Evolutionary conservation across 2,113 vertebrate species (phyloP).

Genomic region (Puffinus mauretanicus): DNA sequence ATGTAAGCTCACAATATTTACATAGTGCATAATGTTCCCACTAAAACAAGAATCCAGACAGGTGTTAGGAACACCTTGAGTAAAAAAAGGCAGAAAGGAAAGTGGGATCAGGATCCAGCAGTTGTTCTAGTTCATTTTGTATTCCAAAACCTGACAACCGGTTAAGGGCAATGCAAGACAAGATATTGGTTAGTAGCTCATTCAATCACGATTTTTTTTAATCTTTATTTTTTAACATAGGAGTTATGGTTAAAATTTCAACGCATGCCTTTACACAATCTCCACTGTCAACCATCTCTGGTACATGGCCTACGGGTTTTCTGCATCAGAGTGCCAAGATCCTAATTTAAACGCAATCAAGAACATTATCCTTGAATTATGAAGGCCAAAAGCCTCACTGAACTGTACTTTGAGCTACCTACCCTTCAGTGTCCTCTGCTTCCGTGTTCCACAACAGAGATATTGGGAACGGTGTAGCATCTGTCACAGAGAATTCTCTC

Average conservation of each 20-base stretch:
- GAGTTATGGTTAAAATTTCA: not conserved
- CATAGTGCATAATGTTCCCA: not conserved
- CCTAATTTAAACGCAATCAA: not conserved
- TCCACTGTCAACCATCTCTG: not conserved
- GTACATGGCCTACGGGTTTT: accelerated
- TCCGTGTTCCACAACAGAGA: slow-evolving; percentile 79
- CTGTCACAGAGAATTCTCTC: slow-evolving; percentile 81
- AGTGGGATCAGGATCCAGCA: not conserved
- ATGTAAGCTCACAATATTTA: not conserved
- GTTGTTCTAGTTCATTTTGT: not conserved
- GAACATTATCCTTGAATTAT: not conserved
- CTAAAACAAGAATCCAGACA: not conserved
- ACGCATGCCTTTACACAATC: not conserved
- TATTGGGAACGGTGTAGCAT: slow-evolving; percentile 80
- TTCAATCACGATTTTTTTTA: not conserved
- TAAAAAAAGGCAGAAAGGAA: not conserved
- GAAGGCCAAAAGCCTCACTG: not conserved
- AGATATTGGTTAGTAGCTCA: not conserved
- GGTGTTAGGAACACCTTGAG: not conserved
- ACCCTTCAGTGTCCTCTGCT: slow-evolving; percentile 79
- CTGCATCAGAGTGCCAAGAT: not conserved
- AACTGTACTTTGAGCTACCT: slow-evolving; percentile 23
- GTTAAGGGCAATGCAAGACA: not conserved
- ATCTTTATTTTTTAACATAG: not conserved
- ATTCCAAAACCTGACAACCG: not conserved